phyloP scores from a whole-genome alignment of 1,140 invertebrate species.

The Zelostemma sp. region DNA sequence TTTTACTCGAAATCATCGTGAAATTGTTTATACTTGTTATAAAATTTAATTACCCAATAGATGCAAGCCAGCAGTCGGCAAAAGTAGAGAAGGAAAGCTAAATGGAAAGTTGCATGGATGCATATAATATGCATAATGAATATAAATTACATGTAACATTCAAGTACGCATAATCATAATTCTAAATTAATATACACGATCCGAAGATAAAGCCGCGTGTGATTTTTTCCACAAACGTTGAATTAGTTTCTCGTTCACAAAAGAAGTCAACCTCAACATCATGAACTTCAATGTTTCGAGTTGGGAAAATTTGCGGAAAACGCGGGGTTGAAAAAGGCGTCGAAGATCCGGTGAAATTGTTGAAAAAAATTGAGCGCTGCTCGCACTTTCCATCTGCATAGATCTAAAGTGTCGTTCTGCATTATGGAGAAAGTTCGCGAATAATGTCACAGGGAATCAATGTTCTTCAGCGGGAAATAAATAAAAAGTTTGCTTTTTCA shows the following conservation, averaged over 20 bases:
- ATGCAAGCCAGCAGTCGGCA: slow-evolving; percentile 20
- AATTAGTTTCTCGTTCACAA: no score
- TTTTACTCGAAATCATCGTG: not conserved
- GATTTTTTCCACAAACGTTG: not conserved
- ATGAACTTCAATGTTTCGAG: not conserved
- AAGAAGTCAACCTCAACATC: not conserved
- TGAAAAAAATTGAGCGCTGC: not conserved
- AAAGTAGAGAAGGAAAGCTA: slow-evolving; percentile 45
- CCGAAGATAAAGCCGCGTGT: not conserved
- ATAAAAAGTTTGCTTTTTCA: not conserved
- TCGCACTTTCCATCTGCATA: slow-evolving; percentile 5
- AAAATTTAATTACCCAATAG: slow-evolving; percentile 40
- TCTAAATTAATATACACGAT: slow-evolving; percentile 1
- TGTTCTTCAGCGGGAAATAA: not conserved
- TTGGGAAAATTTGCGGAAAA: no score
- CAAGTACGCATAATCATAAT: slow-evolving; percentile 38
- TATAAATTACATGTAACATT: slow-evolving; percentile 37
- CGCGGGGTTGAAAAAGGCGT: no score
- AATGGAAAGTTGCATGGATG: slow-evolving; percentile 36
- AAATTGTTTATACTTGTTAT: slow-evolving; percentile 7
- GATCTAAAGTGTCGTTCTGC: not conserved
- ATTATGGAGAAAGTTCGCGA: not conserved
- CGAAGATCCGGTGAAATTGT: no score
- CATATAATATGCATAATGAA: slow-evolving; percentile 26
- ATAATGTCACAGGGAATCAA: not conserved